These are phyloP conservation scores for Tinamus guttatus DNA, from an alignment of 2,113 vertebrate genomes.

Conservation along the genomic window DNA sequence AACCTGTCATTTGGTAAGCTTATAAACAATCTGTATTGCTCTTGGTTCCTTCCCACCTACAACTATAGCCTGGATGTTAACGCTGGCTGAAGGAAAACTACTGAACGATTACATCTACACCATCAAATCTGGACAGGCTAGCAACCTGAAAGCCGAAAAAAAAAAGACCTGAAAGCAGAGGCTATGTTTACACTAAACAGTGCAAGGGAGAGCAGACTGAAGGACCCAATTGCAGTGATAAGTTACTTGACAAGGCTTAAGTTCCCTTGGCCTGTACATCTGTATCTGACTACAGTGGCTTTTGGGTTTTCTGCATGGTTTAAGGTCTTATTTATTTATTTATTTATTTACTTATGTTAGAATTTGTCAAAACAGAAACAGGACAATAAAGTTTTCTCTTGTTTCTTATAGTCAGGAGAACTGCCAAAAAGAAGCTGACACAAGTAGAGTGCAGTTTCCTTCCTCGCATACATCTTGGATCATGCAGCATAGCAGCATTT, in stretches of 20 bases:
- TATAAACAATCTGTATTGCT: not conserved
- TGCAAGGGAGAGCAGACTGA: not conserved
- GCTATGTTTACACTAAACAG: not conserved
- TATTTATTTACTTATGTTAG: not conserved
- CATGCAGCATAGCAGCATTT: conserved; percentile 42
- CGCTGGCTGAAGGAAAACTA: not conserved
- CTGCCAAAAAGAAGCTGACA: conserved; percentile 41
- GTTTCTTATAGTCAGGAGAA: not conserved
- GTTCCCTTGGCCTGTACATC: not conserved
- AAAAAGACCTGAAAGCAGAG: not conserved
- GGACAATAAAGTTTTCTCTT: not conserved
- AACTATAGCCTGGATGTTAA: not conserved
- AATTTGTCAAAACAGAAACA: conserved; percentile 9
- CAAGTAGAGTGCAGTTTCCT: conserved; percentile 1
- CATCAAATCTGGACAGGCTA: not conserved
- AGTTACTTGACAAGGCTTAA: not conserved
- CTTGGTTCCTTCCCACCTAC: not conserved
- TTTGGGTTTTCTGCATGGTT: not conserved
- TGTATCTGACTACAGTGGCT: not conserved
- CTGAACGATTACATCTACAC: not conserved
- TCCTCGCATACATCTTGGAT: conserved; percentile 35
- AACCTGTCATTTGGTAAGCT: not conserved
- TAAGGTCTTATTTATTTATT: not conserved
- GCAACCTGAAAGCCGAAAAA: not conserved
- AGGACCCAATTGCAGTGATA: not conserved